phyloP scores from a whole-genome alignment of 2,797 vertebrate genomes.

The Kryptopterus vitreolus region DNA sequence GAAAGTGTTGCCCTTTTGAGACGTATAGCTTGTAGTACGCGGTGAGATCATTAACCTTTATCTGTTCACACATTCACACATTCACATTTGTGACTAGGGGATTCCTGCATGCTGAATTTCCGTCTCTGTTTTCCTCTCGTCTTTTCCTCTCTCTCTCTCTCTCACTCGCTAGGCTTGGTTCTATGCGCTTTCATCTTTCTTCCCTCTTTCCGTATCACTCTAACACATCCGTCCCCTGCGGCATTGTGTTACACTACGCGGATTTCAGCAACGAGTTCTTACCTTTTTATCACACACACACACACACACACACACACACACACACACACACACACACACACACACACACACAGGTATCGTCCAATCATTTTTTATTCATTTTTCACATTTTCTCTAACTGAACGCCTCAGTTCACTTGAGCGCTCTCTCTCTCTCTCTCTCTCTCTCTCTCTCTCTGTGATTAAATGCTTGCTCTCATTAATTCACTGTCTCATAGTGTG shows the following conservation, averaged over 20 bases:
- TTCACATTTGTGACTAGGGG: background rate
- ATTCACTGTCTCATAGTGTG: slow-evolving; percentile 20
- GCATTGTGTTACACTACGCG: background rate
- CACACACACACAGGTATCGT: background rate
- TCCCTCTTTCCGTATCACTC: slow-evolving; percentile 6
- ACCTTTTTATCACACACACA: background rate
- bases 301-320: background rate
- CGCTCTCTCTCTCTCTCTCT: slow-evolving; percentile 23
- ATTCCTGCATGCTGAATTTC: background rate
- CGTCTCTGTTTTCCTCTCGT: background rate
- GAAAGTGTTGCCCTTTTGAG: slow-evolving; percentile 31
- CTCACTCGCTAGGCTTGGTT: background rate
- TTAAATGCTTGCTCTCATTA: slow-evolving; percentile 37
- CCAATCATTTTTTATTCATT: background rate
- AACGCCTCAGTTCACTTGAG: background rate
- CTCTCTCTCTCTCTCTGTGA: slow-evolving; percentile 38
- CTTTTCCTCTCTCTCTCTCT: background rate
- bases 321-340: slow-evolving; percentile 1
- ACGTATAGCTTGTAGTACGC: slow-evolving; percentile 2
- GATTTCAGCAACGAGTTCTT: background rate
- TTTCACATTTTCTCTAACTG: background rate
- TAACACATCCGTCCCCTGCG: background rate
- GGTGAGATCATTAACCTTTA: slow-evolving; percentile 32
- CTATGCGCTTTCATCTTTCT: slow-evolving; percentile 7
- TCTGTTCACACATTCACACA: slow-evolving; percentile 10